Evolutionary conservation across 2,888 invertebrate genomes (phyloP), one percentile per base, ranked within the genome.

Genomic region (Diplolepis rosae): DNA sequence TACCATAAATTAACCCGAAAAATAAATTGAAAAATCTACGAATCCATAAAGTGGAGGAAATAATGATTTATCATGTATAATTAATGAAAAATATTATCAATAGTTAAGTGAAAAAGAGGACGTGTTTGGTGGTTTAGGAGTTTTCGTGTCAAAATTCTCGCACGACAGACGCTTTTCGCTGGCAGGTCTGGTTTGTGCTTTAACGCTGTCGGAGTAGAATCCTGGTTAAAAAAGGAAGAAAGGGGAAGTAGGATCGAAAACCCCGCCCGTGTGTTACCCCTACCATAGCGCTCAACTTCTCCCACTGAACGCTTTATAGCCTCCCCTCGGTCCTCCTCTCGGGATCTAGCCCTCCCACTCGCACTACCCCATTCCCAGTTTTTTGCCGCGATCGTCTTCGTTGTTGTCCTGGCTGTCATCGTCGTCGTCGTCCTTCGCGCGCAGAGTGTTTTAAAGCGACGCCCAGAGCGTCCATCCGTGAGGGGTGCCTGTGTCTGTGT

Each of bases 381-480:
- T n/a, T n/a, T 79, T 79, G 76, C 78, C 80, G 75, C 76, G 77
- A 73, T 76, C 72, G 75, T 75, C 72, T 72, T 74, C 80, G 65
- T 76, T 68, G 39, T 48, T 67, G 50, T 66, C 68, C 50, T 69
- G 24, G 74, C 77, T 77, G 73, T 76, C 76, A 72, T 74, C 74
- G 70, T 78, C 76, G 73, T 73, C 76, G 77, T 80, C 81, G 79
- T 83, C 85, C 84, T 87, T 88, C 86, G 86, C 86, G 81, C 88
- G 82, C 75, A 78, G 82, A 86, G 87, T 87, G 87, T 87, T 61
- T 61, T 80, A 83, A 80, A 83, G 81, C 84, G 83, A 86, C 85
- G 85, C 84, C 85, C 82, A 77, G 75, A 81, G 82, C 83, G 84
- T 86, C 83, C 80, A 79, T 80, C 77, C 76, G 75, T 77, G 76